These are phyloP conservation scores for Sciurus niger DNA, from an alignment of 2,113 vertebrate species.

Conservation along the genomic window DNA sequence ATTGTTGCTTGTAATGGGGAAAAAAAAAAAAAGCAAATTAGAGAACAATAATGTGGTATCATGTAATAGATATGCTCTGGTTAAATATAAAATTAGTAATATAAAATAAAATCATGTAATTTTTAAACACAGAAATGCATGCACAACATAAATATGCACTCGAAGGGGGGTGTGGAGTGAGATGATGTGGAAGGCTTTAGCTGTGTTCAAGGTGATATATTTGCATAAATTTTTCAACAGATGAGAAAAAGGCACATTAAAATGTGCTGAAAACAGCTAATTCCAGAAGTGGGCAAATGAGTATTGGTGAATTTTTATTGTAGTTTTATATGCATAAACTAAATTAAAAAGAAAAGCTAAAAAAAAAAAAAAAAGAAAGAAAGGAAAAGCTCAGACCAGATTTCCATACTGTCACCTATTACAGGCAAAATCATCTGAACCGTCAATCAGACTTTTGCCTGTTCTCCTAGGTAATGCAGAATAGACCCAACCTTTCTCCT, in stretches of 20 bases:
- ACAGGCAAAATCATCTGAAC: neutral
- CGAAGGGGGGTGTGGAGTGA: accelerated
- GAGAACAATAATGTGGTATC: neutral
- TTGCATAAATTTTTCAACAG: neutral
- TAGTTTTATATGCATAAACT: neutral
- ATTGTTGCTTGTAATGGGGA: neutral
- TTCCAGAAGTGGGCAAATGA: neutral
- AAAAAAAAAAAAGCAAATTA: neutral
- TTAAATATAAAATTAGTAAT: neutral
- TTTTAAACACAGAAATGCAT: neutral
- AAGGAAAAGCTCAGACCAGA: neutral
- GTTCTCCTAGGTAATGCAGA: neutral
- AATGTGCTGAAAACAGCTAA: neutral
- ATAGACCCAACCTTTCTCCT: neutral
- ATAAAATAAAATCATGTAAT: neutral
- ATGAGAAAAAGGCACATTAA: neutral
- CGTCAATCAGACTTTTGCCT: neutral
- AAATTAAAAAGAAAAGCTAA: neutral
- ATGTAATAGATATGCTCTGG: neutral
- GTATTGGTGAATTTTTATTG: neutral
- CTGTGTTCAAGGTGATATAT: neutral
- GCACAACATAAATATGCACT: neutral
- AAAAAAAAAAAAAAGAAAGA: no score
- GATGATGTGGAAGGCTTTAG: neutral
- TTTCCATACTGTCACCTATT: neutral